Conservation (phyloP, 2,797 vertebrate species). For the Darevskia nairensis region DNA sequence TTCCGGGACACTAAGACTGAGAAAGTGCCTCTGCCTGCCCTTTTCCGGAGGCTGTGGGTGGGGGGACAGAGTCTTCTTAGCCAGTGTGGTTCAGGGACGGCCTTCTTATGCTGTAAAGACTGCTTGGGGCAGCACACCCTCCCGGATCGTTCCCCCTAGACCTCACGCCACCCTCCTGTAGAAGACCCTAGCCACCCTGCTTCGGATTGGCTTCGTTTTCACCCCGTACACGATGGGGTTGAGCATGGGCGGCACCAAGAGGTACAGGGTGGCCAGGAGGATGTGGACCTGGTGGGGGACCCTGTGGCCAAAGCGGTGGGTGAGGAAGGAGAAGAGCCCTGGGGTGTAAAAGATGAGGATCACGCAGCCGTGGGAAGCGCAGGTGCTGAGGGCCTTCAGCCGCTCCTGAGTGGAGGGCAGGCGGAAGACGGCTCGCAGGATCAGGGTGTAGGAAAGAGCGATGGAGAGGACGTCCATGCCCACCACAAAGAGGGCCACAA, state of each 20-base stretch:
- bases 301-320: slow-evolving; percentile 24
- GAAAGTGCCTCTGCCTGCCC: too few relatives aligned
- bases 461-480: slow-evolving; percentile 14
- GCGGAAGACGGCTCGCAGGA: slow-evolving; percentile 36
- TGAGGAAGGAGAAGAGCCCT: slow-evolving; percentile 39
- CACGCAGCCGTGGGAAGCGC: slow-evolving; percentile 52
- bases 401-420: slow-evolving; percentile 45
- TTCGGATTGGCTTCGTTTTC: not conserved
- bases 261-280: slow-evolving; percentile 48
- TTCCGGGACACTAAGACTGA: too few relatives aligned
- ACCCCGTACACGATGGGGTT: not conserved
- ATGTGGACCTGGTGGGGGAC: not conserved
- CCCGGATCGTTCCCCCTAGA: not conserved
- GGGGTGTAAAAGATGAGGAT: slow-evolving; percentile 61
- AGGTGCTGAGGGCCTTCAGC: slow-evolving; percentile 57
- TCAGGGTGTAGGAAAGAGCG: slow-evolving; percentile 45
- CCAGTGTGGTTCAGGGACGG: too few relatives aligned
- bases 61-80: too few relatives aligned
- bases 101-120: not conserved
- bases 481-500: not conserved
- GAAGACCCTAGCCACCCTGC: not conserved
- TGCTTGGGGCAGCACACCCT: not conserved
- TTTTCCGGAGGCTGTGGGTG: too few relatives aligned
- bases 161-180: not conserved
- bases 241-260: not conserved